Evolutionary conservation across 2,797 vertebrate genomes (phyloP), one percentile per base, ranked within the genome.

Genomic region (Pseudomugil gertrudae): DNA sequence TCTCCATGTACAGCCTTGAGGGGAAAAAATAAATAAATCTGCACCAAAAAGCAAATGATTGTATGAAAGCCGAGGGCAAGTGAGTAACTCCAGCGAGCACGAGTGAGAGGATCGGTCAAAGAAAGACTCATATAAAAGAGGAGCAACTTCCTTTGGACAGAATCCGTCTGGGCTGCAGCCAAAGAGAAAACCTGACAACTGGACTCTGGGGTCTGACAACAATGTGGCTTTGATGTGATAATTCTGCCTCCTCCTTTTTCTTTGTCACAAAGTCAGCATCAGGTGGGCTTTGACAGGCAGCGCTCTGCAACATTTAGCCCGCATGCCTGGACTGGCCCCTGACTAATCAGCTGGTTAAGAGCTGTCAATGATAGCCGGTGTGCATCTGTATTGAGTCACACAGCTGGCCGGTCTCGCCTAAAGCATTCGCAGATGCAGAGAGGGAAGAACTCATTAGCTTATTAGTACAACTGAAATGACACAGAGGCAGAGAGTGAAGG

Each of bases 291-390:
- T 86, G 86, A 85, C 68, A 72, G 79, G 61, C 21, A 19, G 55
- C 1, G 57, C 81, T 74, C 57, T 54, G 84, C 72, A 89, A 79
- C 71, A 59, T 81, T 90, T 85, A 89, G 77, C 60, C 38, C 67
- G 56, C 74, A 73, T 57, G 76, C 58, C 57, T 57, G 67, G 78
- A 58, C 84, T 57, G 69, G 78, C 58, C 84, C 69, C 78, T 81
- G 89, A 91, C 87, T 89, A 87, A 93, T 92, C 84, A 87, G 84
- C 87, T 84, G 79, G 81, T 90, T 85, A 84, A 52, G 70, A 87
- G 85, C 13, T 19, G 36, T 59, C 48, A n/a, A 36, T 5, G 35
- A 2, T 27, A 30, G 11, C 7, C 8, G 29, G 8, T 5, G 55
- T 14, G 21, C 35, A 38, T 69, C 48, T 36, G 68, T 43, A 59